phyloP scores from a whole-genome alignment of 1,140 invertebrate genomes.

The Leptinotarsa undecemlineata region DNA sequence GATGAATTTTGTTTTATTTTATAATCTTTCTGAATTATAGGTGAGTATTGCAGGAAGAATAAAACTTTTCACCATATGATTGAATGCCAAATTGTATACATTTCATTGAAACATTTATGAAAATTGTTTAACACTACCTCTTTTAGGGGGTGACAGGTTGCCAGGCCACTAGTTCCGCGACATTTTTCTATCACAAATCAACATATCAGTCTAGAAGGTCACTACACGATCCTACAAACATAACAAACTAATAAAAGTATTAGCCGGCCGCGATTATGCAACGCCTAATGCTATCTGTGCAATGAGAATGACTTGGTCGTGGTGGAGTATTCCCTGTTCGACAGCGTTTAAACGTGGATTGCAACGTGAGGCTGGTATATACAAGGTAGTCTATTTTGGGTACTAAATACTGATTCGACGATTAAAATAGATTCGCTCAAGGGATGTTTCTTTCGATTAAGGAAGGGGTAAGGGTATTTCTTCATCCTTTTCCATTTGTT shows the following conservation, averaged over 20 bases:
- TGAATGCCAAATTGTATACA: too few species aligned
- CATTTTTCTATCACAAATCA: too few species aligned
- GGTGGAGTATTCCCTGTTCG: background rate
- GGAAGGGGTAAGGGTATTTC: background rate
- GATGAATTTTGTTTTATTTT: too few species aligned
- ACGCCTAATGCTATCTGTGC: background rate
- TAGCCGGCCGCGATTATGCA: background rate
- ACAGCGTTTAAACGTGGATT: constrained; percentile 5
- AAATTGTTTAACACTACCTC: too few species aligned
- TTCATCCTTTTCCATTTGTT: background rate
- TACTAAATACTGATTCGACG: background rate
- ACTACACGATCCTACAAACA: background rate
- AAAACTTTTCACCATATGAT: too few species aligned
- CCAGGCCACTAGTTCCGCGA: too few species aligned
- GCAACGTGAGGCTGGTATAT: background rate
- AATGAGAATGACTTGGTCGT: background rate
- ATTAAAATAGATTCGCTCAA: background rate
- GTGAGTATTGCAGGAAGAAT: too few species aligned
- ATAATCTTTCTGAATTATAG: too few species aligned
- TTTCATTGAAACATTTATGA: too few species aligned
- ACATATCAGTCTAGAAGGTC: too few species aligned
- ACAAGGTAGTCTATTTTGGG: background rate
- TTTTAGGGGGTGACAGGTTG: too few species aligned
- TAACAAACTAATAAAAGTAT: background rate
- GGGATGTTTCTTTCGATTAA: background rate